A percentile compares a stretch with the other conserved stretches of the same genome.
Conservation (phyloP, 2,888 invertebrate species). For the Hyppa rectilinea region DNA sequence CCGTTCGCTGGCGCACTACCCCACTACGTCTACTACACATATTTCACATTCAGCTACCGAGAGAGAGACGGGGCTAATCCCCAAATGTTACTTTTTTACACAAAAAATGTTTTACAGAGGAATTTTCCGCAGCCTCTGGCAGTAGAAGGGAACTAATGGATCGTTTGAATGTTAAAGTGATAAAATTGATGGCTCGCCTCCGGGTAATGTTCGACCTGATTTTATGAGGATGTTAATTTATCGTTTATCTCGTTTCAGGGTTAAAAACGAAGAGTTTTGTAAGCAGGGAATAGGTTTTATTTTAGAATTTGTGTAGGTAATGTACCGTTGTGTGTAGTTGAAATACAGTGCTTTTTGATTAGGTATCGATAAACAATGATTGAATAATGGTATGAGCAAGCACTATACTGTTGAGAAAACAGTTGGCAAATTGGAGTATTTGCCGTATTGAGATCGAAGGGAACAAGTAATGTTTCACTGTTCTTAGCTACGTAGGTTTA, state of each 20-base stretch:
- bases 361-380: not conserved
- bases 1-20: slow-evolving; percentile 29
- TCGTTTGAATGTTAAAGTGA: slow-evolving; percentile 53
- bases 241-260: slow-evolving; percentile 8
- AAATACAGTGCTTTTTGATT: not conserved
- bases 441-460: not conserved
- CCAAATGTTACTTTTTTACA: slow-evolving; percentile 53
- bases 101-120: slow-evolving; percentile 50
- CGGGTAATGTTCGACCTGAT: slow-evolving; percentile 27
- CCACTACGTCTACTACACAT: slow-evolving; percentile 57
- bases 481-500: not conserved
- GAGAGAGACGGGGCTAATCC: slow-evolving; percentile 58
- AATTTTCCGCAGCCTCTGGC: slow-evolving; percentile 40
- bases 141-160: slow-evolving; percentile 30
- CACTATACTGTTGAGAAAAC: not conserved
- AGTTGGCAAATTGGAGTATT: not conserved
- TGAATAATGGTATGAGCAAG: not conserved
- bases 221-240: slow-evolving; percentile 50
- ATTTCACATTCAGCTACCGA: slow-evolving; percentile 64
- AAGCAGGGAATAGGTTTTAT: not conserved
- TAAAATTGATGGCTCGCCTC: slow-evolving; percentile 50
- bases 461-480: slow-evolving; percentile 41
- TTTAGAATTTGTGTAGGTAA: slow-evolving; percentile 2
- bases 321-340: no score
- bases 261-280: not conserved